Evolutionary conservation across 2,797 vertebrate species (phyloP).

Genomic region (Chromobotia macracanthus): DNA sequence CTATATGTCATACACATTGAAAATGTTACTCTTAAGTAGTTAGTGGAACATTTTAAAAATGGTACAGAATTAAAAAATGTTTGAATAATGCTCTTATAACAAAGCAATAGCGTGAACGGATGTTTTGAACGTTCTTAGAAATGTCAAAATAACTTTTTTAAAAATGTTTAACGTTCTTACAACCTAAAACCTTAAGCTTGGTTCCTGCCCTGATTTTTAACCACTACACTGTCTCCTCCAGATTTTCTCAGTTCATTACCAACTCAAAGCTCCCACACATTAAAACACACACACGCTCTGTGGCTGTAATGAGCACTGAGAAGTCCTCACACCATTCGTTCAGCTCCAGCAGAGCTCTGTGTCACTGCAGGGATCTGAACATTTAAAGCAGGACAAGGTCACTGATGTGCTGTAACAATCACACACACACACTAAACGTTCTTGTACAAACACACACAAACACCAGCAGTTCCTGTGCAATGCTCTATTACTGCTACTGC

Average conservation of each 20-base stretch:
- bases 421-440: slow-evolving; percentile 46
- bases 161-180: too few species aligned
- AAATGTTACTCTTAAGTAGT: too few species aligned
- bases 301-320: neutral
- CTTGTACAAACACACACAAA: slow-evolving; percentile 11
- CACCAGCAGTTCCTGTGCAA: neutral
- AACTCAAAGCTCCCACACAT: slow-evolving; percentile 28
- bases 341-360: slow-evolving; percentile 3
- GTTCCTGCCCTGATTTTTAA: neutral
- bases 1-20: too few species aligned
- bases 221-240: neutral
- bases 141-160: too few species aligned
- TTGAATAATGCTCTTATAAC: too few species aligned
- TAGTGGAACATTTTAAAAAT: too few species aligned
- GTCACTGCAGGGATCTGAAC: slow-evolving; percentile 42
- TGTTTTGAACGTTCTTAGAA: too few species aligned
- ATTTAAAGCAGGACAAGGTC: slow-evolving; percentile 47
- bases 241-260: neutral
- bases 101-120: too few species aligned
- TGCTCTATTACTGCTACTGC: neutral
- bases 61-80: too few species aligned
- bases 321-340: neutral
- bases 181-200: too few species aligned
- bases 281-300: slow-evolving; percentile 43
- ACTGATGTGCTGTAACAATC: slow-evolving; percentile 26